Evolutionary conservation across 2,113 vertebrate species (phyloP).

Genomic region (Xiphophorus couchianus): DNA sequence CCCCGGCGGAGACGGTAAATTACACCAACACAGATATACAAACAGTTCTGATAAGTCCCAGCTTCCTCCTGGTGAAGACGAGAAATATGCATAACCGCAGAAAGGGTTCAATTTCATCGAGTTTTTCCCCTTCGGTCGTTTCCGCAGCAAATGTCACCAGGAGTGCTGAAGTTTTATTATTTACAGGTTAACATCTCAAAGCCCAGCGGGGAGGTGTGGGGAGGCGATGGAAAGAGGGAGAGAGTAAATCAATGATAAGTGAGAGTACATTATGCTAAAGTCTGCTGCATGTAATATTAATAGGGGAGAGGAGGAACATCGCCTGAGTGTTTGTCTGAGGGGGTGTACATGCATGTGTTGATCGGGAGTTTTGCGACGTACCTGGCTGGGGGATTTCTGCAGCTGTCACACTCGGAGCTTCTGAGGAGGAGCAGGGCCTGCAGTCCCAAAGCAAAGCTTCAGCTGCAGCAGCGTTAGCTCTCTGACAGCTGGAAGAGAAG

Average conservation of each 20-base stretch:
- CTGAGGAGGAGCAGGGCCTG: constrained; percentile 57
- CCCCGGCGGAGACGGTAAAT: constrained; percentile 38
- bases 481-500: constrained; percentile 66
- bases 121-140: constrained; percentile 39
- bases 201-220: constrained; percentile 31
- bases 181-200: constrained; percentile 73
- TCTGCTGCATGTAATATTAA: constrained; percentile 77
- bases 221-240: constrained; percentile 21
- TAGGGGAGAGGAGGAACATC: constrained; percentile 40
- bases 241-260: constrained; percentile 70
- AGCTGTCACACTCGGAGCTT: constrained; percentile 73
- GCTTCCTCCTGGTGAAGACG: constrained; percentile 45
- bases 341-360: constrained; percentile 32
- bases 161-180: constrained; percentile 68
- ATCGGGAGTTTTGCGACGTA: constrained; percentile 57
- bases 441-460: constrained; percentile 56
- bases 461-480: constrained; percentile 47
- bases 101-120: constrained; percentile 70
- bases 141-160: constrained; percentile 64
- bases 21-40: constrained; percentile 15
- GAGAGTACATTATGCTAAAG: constrained; percentile 67
- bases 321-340: constrained; percentile 47
- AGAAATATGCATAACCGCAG: constrained; percentile 62
- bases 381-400: constrained; percentile 71
- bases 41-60: constrained; percentile 46